Conservation (phyloP, 2,888 invertebrate genomes). For the Neoaliturus tenellus region DNA sequence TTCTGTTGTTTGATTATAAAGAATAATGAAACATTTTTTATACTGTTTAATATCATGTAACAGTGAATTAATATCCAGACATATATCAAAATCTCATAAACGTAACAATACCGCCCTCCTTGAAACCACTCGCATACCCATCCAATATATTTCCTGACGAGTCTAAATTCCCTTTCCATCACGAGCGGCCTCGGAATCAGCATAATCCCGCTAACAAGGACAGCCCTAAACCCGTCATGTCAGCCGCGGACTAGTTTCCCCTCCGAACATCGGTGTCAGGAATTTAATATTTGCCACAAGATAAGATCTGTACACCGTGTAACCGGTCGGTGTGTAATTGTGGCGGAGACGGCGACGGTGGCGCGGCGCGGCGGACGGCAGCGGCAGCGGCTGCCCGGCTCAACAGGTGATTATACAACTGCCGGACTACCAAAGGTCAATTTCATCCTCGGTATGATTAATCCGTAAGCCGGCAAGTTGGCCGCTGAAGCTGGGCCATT, state of each 20-base stretch:
- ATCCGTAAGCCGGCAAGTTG: neutral
- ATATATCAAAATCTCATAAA: too few species aligned
- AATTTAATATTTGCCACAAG: conserved; percentile 5
- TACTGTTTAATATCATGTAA: too few species aligned
- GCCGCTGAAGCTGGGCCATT: conserved; percentile 8
- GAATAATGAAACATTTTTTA: too few species aligned
- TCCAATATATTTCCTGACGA: too few species aligned
- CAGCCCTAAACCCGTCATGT: neutral
- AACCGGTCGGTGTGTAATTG: conserved; percentile 33
- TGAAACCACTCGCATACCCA: too few species aligned
- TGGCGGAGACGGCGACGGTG: neutral
- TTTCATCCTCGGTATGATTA: conserved; percentile 48
- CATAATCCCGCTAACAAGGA: conserved; percentile 5
- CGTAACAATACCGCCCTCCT: too few species aligned
- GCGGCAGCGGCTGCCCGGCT: neutral
- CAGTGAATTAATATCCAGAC: too few species aligned
- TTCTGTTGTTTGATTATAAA: too few species aligned
- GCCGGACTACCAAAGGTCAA: conserved; percentile 44
- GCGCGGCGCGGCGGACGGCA: conserved; percentile 12
- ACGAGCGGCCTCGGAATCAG: neutral
- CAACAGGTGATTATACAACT: conserved; percentile 16
- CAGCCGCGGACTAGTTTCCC: neutral
- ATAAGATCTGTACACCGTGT: neutral
- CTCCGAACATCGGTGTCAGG: neutral
- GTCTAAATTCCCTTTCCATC: too few species aligned